Evolutionary conservation across 2,888 invertebrate species (phyloP).

Genomic region (Drosophila maculinotata): DNA sequence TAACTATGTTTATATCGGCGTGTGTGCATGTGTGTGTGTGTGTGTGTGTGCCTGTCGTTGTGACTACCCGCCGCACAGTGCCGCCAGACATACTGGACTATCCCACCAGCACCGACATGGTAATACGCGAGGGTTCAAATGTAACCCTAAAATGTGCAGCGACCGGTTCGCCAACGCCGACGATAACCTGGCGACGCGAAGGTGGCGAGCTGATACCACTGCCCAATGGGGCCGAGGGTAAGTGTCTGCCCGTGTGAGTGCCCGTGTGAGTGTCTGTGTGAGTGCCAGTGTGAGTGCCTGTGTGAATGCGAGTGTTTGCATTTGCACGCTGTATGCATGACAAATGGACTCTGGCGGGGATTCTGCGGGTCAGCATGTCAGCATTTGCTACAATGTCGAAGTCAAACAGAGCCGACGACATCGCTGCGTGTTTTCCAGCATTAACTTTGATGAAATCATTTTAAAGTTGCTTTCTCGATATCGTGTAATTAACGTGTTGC

Average conservation of each 20-base stretch:
- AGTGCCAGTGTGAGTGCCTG: constrained; percentile 6
- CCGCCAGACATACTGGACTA: constrained; percentile 94
- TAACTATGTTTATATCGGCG: constrained; percentile 32
- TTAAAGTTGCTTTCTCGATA: constrained; percentile 34
- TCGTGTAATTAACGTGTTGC: constrained; percentile 24
- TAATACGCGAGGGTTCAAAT: constrained; percentile 93
- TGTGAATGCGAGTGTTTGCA: constrained; percentile 16
- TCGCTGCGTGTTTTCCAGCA: constrained; percentile 49
- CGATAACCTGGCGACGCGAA: constrained; percentile 94
- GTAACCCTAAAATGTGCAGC: constrained; percentile 94
- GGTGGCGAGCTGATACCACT: constrained; percentile 91
- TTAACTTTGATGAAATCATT: constrained; percentile 59
- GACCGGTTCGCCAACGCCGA: constrained; percentile 94
- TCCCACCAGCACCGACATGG: constrained; percentile 93
- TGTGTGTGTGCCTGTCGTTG: constrained; percentile 16
- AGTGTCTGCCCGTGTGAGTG: constrained; percentile 47
- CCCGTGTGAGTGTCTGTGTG: constrained; percentile 2
- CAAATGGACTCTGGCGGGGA: constrained; percentile 51
- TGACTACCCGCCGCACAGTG: constrained; percentile 86
- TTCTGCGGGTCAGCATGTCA: constrained; percentile 49
- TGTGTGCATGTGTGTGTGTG: constrained; percentile 2
- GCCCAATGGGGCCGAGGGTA: constrained; percentile 90
- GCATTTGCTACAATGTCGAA: constrained; percentile 53
- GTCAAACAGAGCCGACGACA: constrained; percentile 36
- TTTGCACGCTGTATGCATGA: constrained; percentile 49